Evolutionary conservation across 2,888 invertebrate genomes (phyloP).

Genomic region (Eupithecia inturbata): DNA sequence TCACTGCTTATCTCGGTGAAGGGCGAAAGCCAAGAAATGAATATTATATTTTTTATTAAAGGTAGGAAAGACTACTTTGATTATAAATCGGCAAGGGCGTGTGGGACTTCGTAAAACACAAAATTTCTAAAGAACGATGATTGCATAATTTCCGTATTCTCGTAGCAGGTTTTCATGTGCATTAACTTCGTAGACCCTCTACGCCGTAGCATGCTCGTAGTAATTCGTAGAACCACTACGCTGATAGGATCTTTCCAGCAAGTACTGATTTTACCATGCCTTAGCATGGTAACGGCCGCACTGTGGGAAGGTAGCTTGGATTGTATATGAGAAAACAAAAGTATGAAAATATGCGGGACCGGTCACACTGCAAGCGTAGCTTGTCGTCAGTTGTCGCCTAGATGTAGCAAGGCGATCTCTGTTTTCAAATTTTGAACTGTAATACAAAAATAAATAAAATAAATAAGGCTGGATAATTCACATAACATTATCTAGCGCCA

Average conservation of each 20-base stretch:
- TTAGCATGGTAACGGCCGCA: background rate
- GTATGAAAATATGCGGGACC: background rate
- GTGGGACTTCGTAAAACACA: too few relatives aligned
- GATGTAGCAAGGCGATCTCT: background rate
- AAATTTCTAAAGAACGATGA: background rate
- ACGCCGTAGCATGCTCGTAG: constrained; percentile 12
- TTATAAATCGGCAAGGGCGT: too few relatives aligned
- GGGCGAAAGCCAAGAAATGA: background rate
- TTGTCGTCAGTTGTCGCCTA: background rate
- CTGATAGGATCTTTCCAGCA: constrained; percentile 10
- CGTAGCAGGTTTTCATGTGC: background rate
- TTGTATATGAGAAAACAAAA: background rate
- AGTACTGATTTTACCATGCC: background rate
- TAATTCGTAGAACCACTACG: constrained; percentile 9
- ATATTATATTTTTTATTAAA: background rate
- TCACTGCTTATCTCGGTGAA: background rate
- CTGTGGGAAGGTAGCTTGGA: background rate
- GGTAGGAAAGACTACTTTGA: too few relatives aligned
- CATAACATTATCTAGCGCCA: too few relatives aligned
- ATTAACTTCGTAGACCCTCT: constrained; percentile 9
- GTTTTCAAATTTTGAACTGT: background rate
- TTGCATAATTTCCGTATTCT: background rate
- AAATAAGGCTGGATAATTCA: too few relatives aligned
- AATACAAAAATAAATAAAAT: too few relatives aligned
- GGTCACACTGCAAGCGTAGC: background rate